Evolutionary conservation across 92 coral and sea anemone genomes (phyloP), one percentile per base, ranked within the genome.

Genomic region (Bergia puertoricense): DNA sequence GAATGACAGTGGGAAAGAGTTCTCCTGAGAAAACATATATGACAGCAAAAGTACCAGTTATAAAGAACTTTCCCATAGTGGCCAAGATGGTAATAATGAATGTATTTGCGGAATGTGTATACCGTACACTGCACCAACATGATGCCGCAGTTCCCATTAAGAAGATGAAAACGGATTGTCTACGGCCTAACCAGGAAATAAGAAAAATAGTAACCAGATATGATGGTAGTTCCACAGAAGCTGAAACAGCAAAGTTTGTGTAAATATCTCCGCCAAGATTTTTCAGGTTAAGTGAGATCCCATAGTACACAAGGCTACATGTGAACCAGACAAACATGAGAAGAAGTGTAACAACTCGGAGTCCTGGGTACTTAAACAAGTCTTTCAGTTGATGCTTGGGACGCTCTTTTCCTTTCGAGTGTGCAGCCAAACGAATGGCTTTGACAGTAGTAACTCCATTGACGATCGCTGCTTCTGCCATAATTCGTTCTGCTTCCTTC

Each of bases 1-100:
- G 94, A 37, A 94, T 90, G 36, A 92, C 93, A 4, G 96, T 94
- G 44, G 96, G 96, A 37, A 88, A 83, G 48, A 94, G 91, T 54
- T 94, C 96, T 7, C 92, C 94, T 23, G 93, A 87, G 79, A 92
- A 94, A 37, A 88, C 89, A 73, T 92, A 92, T 4, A 94, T 74
- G 4, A 92, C 82, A 66, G 91, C 94, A 92, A 88, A 88, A 18
- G 93, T 78, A 10, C 93, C 81, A 15, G 94, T 88, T 15, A 92
- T 81, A 45, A 91, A 91, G 56, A 94, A 94, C 85, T 94, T 94
- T 50, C 95, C 95, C 39, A 86, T 6, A 7, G 88, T 81, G 8
- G 93, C 96, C 6, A 85, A 50, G 8, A 54, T 42, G 1, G 91
- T 86, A 22, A 85, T 65, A 42, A 86, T 62, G 4, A 76, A 46